These are phyloP conservation scores for Habrosyne pyritoides DNA, from an alignment of 2,888 invertebrate genomes.

Conservation along the genomic window DNA sequence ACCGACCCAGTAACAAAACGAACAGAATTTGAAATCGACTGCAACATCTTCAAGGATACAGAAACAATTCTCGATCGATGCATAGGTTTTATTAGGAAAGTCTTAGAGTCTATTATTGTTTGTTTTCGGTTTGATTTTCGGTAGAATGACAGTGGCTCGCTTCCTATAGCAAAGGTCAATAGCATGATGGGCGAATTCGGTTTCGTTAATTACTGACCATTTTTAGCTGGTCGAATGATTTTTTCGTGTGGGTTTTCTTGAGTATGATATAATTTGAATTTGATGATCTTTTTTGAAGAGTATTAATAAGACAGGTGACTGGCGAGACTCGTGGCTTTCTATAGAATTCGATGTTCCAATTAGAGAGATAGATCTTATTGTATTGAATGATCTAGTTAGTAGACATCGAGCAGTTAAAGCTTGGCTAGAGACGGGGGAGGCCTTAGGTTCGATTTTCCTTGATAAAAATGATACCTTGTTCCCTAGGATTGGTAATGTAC, in stretches of 20 bases:
- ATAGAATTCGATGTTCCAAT: background rate
- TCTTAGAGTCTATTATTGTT: constrained; percentile 53
- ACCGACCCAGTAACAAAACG: constrained; percentile 13
- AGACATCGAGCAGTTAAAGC: too few species aligned
- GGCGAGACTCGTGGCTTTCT: background rate
- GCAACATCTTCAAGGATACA: constrained; percentile 50
- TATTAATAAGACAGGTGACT: constrained; percentile 6
- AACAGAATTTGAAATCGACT: constrained; percentile 34
- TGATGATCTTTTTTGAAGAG: constrained; percentile 10
- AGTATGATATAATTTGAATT: constrained; percentile 18
- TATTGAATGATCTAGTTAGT: background rate
- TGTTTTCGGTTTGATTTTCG: constrained; percentile 42
- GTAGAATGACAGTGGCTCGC: constrained; percentile 55
- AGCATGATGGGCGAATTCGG: constrained; percentile 70
- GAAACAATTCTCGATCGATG: constrained; percentile 49
- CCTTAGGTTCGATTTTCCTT: too few species aligned
- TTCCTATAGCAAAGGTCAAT: constrained; percentile 68
- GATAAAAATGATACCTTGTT: too few species aligned
- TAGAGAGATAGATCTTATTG: background rate
- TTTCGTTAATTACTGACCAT: constrained; percentile 70
- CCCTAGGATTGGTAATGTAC: too few species aligned
- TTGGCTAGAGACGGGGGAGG: too few species aligned
- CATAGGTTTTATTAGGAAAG: constrained; percentile 56
- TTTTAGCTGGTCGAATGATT: constrained; percentile 43
- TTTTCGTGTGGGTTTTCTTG: constrained; percentile 28